Evolutionary conservation across 2,888 invertebrate species (phyloP), one percentile per base, ranked within the genome.

Genomic region (Nycteola revayana): DNA sequence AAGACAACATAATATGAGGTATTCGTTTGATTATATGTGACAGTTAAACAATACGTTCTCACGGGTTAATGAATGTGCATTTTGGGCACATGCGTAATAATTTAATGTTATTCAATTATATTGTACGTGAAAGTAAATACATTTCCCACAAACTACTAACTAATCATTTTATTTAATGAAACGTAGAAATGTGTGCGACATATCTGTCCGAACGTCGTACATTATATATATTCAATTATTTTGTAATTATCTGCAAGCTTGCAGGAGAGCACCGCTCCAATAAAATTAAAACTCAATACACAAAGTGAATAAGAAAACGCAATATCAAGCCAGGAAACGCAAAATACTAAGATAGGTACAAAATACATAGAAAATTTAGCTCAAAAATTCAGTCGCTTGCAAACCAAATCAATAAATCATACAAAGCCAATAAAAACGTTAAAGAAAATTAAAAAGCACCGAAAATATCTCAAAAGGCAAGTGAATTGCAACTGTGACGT

Each of bases 11-110:
- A 40, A 36, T 38, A 46, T 36, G 56, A 50, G 45, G 46, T 45
- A 58, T 51, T 51, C 20, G 22, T 32, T 32, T 54, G 42, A 57
- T 57, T 50, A 75, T 75, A 79, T 63, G 72, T 74, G n/a, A n/a
- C 74, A 67, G 56, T 63, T 61, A 75, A 67, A 86, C 85, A 85
- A 85, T 85, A 69, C 59, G 66, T 82, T 85, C 85, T 79, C 85
- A 85, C 85, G 82, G 63, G 49, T 63, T 75, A 79, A 78, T 77
- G 66, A 64, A 79, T 75, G 77, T 74, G 73, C 75, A 81, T 82
- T 84, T 85, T 59, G 76, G 77, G 68, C 53, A 66, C 63, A 60
- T 65, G 64, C 59, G 68, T 77, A 71, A 75, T 75, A 70, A 73
- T 77, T 66, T 80, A 76, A 77, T 81, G 69, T 66, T 69, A 72